Conservation (phyloP, 2,113 vertebrate species). For the Tympanuchus pallidicinctus region DNA sequence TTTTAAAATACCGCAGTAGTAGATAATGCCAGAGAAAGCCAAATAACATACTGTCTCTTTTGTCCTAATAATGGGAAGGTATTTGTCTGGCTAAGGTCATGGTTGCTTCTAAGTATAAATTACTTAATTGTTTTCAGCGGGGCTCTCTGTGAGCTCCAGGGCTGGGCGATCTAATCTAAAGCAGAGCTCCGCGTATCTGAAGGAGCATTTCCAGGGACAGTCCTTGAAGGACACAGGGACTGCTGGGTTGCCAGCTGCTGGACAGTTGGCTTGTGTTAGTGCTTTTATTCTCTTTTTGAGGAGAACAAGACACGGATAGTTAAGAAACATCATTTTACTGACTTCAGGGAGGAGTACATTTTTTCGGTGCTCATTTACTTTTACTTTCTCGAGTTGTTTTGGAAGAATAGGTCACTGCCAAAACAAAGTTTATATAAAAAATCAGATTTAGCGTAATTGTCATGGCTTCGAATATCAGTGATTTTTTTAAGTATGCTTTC, state of each 20-base stretch:
- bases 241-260: neutral
- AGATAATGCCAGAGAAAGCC: conserved; percentile 68
- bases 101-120: conserved; percentile 58
- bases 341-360: neutral
- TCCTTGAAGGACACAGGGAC: neutral
- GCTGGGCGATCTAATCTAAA: conserved; percentile 40
- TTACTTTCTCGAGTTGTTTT: neutral
- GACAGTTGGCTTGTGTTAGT: neutral
- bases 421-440: neutral
- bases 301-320: neutral
- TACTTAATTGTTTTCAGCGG: conserved; percentile 62
- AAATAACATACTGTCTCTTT: conserved; percentile 63
- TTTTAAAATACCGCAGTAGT: conserved; percentile 53
- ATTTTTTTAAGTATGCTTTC: neutral
- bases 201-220: conserved; percentile 1
- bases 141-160: conserved; percentile 32
- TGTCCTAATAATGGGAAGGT: conserved; percentile 67
- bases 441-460: neutral
- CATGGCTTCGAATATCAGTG: neutral
- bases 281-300: neutral
- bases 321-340: neutral
- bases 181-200: neutral
- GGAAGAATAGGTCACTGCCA: neutral
- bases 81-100: conserved; percentile 58
- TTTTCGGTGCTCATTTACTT: neutral